Percentiles rank a stretch among this genome's conserved stretches.
phyloP scores from a whole-genome alignment of 1,140 invertebrate species.

The Macrosteles quadrilineatus region DNA sequence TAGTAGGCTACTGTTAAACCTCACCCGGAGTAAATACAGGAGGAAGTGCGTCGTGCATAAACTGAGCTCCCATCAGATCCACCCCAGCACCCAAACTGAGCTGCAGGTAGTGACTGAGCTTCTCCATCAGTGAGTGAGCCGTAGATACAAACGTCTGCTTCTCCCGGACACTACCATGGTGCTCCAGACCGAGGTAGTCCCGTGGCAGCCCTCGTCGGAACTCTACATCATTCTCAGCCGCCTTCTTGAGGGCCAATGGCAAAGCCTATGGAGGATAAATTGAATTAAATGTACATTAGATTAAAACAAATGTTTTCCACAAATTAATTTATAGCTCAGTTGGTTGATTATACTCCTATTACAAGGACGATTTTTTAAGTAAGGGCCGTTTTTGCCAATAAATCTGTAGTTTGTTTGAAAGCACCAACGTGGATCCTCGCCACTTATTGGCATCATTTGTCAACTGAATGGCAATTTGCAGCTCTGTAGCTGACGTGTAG shows the following conservation, averaged over 20 bases:
- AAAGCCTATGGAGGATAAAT: too few species aligned
- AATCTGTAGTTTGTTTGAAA: too few species aligned
- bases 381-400: too few species aligned
- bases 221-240: slow-evolving; percentile 67
- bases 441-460: too few species aligned
- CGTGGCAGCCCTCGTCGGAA: slow-evolving; percentile 78
- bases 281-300: slow-evolving; percentile 31
- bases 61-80: slow-evolving; percentile 81
- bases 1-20: too few species aligned
- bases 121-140: slow-evolving; percentile 62
- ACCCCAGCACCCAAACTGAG: slow-evolving; percentile 72
- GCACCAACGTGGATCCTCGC: too few species aligned
- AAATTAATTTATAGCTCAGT: too few species aligned
- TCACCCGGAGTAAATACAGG: slow-evolving; percentile 66
- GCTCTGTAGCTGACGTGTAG: too few species aligned
- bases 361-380: too few species aligned
- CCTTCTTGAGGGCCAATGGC: slow-evolving; percentile 71
- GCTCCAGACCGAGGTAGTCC: slow-evolving; percentile 9
- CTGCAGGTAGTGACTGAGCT: slow-evolving; percentile 65
- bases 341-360: too few species aligned
- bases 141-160: slow-evolving; percentile 58
- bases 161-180: not conserved
- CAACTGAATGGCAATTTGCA: too few species aligned
- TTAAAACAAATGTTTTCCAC: too few species aligned
- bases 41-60: slow-evolving; percentile 85